phyloP scores from a whole-genome alignment of 2,113 vertebrate species.

The Gavialis gangeticus region DNA sequence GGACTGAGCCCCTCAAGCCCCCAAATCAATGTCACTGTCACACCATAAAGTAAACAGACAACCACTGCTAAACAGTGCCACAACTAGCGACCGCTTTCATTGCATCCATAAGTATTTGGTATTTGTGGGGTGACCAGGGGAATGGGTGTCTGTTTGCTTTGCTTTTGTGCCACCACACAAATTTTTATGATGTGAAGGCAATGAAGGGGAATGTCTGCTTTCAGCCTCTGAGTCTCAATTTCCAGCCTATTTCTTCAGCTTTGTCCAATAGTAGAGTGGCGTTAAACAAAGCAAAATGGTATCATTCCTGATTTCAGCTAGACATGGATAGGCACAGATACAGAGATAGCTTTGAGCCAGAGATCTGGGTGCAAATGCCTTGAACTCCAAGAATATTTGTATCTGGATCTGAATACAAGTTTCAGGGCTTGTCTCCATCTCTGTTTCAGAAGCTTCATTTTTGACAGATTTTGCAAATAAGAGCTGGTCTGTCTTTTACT shows the following conservation, averaged over 20 bases:
- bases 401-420: not conserved
- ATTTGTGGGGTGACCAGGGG: no score
- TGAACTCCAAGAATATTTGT: not conserved
- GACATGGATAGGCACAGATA: not conserved
- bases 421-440: not conserved
- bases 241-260: no score
- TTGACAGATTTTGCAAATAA: not conserved
- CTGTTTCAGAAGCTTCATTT: not conserved
- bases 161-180: no score
- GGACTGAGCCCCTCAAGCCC: no score
- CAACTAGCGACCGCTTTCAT: no score
- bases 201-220: no score
- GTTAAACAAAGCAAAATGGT: not conserved
- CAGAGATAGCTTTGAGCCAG: not conserved
- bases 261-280: not conserved
- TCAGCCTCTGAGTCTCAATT: fast-evolving
- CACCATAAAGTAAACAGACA: no score
- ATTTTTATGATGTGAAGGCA: no score
- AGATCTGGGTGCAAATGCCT: not conserved
- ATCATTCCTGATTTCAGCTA: not conserved
- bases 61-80: no score
- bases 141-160: no score
- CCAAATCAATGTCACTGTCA: no score
- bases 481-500: not conserved
- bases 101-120: no score